A percentile compares a stretch with the other conserved stretches of the same genome.
Conservation (phyloP, 2,113 vertebrate genomes). For the Atlantisia rogersi region DNA sequence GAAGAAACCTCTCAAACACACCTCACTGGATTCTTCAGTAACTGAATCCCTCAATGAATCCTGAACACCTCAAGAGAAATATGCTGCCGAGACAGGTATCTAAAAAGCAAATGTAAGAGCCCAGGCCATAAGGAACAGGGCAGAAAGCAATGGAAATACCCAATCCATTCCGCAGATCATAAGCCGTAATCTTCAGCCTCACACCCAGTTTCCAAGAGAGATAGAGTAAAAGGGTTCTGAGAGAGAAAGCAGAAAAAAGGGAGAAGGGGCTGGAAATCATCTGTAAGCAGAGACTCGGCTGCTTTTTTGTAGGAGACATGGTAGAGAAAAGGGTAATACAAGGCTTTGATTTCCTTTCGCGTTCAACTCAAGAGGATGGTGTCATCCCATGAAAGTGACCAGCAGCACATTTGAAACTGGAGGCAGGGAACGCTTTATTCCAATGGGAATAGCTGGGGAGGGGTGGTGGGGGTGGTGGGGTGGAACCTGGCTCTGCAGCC, state of each 20-base stretch:
- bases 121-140: background rate
- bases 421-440: background rate
- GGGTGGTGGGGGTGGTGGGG: too few relatives aligned
- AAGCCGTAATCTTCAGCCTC: background rate
- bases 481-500: background rate
- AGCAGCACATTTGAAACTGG: conserved; percentile 2
- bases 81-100: background rate
- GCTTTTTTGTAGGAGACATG: background rate
- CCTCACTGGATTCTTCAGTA: background rate
- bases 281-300: background rate
- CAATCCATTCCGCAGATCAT: background rate
- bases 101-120: background rate
- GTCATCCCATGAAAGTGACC: background rate
- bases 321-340: background rate
- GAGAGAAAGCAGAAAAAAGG: background rate
- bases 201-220: background rate
- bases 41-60: background rate
- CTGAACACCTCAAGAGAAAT: conserved; percentile 1
- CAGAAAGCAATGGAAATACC: background rate
- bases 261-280: background rate
- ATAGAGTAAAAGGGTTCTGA: background rate
- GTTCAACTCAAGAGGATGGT: background rate
- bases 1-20: background rate
- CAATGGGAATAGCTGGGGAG: background rate
- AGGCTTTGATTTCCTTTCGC: background rate